Evolutionary conservation across 2,113 vertebrate genomes (phyloP), one percentile per base, ranked within the genome.

Genomic region (Helogale parvula): DNA sequence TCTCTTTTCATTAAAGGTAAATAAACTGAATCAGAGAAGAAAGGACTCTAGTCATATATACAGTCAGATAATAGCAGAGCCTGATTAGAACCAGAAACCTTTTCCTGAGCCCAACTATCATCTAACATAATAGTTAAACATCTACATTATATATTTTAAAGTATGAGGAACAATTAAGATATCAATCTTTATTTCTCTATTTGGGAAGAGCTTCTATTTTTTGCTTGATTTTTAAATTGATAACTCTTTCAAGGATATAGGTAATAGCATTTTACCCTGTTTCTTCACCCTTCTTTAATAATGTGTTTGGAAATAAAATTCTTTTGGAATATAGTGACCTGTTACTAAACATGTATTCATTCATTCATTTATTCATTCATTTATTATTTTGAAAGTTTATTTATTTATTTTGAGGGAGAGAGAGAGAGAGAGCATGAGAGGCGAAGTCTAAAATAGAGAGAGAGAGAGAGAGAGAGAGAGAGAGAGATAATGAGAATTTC

Each of bases 61-160:
- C 0, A 47, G 17, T 80, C 90, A 77, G 13, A 54, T 57, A 52
- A 83, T 14, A 87, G 14, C 5, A 83, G 74, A 87, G 3, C 9
- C 38, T 91, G 5, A 41, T 45, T 54, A 52, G 15, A 93, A 88
- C 1, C 10, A 85, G 38, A 35, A 79, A 16, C 1, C 2, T 27
- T 19, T 45, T 16, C 12, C 29, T 88, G 17, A 84, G 54, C 4
- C 45, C 79, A 88, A 35, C 12, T 86, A 14, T 85, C 19, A 69
- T 88, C n/a, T n/a, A 87, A 69, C 92, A 95, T 66, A 83, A 92
- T 81, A 95, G 25, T n/a, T 65, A 86, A 76, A 77, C 9, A 16
- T 81, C 80, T 83, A 65, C 5, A 74, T 54, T 60, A 86, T 45
- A 21, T 81, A 29, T 85, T 95, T 93, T 23, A 96, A 96, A 91